These are phyloP conservation scores for Mandrillus leucophaeus DNA, from an alignment of 2,113 vertebrate species.

Conservation along the genomic window DNA sequence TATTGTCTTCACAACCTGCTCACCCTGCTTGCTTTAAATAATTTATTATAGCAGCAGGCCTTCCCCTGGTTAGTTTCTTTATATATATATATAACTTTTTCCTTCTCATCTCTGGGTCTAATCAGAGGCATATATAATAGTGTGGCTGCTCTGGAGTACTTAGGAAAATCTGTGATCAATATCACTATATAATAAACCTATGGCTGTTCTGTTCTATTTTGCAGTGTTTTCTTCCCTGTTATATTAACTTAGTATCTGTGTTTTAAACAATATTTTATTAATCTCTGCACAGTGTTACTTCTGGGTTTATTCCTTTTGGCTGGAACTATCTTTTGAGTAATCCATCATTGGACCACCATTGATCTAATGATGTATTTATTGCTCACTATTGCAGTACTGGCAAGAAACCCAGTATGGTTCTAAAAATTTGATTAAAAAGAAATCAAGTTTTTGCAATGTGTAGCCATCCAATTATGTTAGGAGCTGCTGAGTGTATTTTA, in stretches of 20 bases:
- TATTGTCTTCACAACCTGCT: constrained; percentile 72
- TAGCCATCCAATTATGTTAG: constrained; percentile 75
- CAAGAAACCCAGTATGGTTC: constrained; percentile 74
- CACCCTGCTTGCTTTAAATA: constrained; percentile 75
- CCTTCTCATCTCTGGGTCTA: constrained; percentile 66
- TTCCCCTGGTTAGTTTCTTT: constrained; percentile 70
- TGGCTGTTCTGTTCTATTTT: constrained; percentile 37
- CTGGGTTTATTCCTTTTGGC: constrained; percentile 72
- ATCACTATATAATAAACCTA: constrained; percentile 47
- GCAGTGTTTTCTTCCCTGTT: constrained; percentile 61
- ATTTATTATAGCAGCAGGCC: constrained; percentile 72
- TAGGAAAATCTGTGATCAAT: constrained; percentile 69
- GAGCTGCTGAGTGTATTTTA: constrained; percentile 72
- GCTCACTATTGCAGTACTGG: constrained; percentile 70
- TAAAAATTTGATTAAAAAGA: constrained; percentile 81
- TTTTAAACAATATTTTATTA: constrained; percentile 75
- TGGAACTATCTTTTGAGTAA: constrained; percentile 68
- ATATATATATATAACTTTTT: constrained; percentile 38
- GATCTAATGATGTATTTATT: constrained; percentile 79
- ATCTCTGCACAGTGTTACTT: constrained; percentile 67
- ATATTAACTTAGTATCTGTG: constrained; percentile 60
- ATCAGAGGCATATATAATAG: constrained; percentile 64
- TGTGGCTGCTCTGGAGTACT: constrained; percentile 55
- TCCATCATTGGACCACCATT: constrained; percentile 68
- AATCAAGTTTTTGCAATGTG: constrained; percentile 75